phyloP scores from a whole-genome alignment of 2,113 vertebrate genomes.

The Antigone vipio region DNA sequence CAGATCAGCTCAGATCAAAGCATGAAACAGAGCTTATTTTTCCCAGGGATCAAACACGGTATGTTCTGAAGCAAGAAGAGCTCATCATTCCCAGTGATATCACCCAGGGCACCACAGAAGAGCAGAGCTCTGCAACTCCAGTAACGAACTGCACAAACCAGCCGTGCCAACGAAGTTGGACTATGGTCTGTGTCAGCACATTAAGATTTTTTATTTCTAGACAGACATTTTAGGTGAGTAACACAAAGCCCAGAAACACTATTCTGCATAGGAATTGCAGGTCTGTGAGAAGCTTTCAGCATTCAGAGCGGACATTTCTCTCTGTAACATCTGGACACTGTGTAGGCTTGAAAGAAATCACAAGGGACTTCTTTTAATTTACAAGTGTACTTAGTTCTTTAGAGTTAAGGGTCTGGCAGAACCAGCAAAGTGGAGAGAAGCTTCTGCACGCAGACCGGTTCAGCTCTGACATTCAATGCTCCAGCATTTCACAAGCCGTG shows the following conservation, averaged over 20 bases:
- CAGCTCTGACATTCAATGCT: neutral
- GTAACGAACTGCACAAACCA: neutral
- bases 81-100: rapidly evolving
- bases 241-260: neutral
- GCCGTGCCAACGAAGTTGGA: neutral
- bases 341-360: neutral
- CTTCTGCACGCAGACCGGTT: neutral
- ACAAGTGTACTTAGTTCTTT: neutral
- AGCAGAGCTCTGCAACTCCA: neutral
- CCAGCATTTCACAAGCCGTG: neutral
- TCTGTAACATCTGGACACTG: rapidly evolving
- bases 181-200: neutral
- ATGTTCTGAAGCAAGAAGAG: neutral
- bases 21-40: neutral
- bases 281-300: neutral
- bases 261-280: rapidly evolving
- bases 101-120: neutral
- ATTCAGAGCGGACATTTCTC: neutral
- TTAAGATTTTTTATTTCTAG: neutral
- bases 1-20: neutral
- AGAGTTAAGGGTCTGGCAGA: neutral
- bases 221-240: neutral
- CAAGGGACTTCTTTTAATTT: neutral
- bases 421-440: neutral
- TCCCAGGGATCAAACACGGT: neutral